Base-by-base conservation (phyloP, 2,797 vertebrate genomes). In the Lutjanus campechanus region DNA sequence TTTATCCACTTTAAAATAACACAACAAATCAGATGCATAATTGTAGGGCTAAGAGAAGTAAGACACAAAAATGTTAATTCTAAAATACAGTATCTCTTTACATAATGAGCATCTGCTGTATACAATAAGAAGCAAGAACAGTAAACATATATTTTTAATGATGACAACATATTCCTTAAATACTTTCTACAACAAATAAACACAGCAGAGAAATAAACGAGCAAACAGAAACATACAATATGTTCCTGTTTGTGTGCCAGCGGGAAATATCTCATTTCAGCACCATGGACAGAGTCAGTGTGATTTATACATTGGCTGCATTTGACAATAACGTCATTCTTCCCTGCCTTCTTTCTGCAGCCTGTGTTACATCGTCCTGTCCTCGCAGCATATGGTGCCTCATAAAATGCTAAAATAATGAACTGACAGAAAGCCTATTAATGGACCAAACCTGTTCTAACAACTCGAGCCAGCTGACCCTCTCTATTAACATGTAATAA, bases 271-370 rank as follows among this genome's bases (percentile, higher is more conserved):
- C 15, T 85, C 0, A 29, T 40, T 91, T 90, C 85, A 93, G 88
- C 72, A 91, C 88, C 86, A 81, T 17, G 86, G 90, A 91, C 85
- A 93, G 92, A 72, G 79, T 3, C 47, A n/a, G 11, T 7, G 25
- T 67, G 1, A 71, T 74, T 77, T 73, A 68, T 64, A 63, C 53
- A 63, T 22, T 36, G 43, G 44, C 55, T 65, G 17, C 17, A 59
- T 74, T 63, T 72, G 13, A 68, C 76, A 5, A 76, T 76, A 0
- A 71, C 15, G 11, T 73, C 54, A 77, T 73, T 85, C 16, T 41
- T 47, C 17, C 17, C 17, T 50, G 66, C 4, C 41, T 53, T 43
- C n/a, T 75, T 7, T 69, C 70, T 58, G 5, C 43, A 64, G 73
- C 41, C 16, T 64, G 22, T 68, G 65, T 64, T 65, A 63, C 20